These are phyloP conservation scores for Trichomycterus rosablanca DNA, from an alignment of 2,113 vertebrate genomes.

Conservation along the genomic window DNA sequence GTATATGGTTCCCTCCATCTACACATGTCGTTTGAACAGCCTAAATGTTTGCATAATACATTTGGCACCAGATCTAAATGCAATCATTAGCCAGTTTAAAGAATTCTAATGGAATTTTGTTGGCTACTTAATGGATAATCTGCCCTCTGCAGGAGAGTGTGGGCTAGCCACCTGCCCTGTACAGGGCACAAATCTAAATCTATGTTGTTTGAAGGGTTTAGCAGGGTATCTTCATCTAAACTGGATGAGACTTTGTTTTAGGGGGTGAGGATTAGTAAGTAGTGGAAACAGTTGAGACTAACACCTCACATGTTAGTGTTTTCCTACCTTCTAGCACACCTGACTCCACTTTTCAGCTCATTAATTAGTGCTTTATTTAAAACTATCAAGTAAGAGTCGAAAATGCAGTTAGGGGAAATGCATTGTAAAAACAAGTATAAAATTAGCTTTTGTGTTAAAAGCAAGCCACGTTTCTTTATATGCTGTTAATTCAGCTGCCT, in stretches of 20 bases:
- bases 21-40: background rate
- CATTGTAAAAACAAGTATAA: no score
- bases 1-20: slow-evolving; percentile 4
- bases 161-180: no score
- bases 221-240: no score
- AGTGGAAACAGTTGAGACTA: slow-evolving; percentile 2
- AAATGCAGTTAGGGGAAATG: no score
- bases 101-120: slow-evolving; percentile 9
- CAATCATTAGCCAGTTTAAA: slow-evolving; percentile 22
- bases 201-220: no score
- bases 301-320: slow-evolving; percentile 1
- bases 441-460: no score
- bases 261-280: no score
- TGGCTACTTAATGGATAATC: slow-evolving; percentile 5
- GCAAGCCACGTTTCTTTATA: no score
- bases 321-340: slow-evolving; percentile 14
- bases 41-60: background rate
- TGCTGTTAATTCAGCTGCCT: no score
- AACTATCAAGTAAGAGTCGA: background rate
- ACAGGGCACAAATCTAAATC: no score
- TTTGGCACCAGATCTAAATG: slow-evolving; percentile 25
- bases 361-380: slow-evolving; percentile 10
- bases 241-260: slow-evolving; percentile 7
- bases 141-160: no score
- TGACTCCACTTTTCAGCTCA: slow-evolving; percentile 29